A percentile compares a stretch with the other conserved stretches of the same genome.
Evolutionary conservation across 1,140 invertebrate species (phyloP).

Genomic region (Drosophila dunni): DNA sequence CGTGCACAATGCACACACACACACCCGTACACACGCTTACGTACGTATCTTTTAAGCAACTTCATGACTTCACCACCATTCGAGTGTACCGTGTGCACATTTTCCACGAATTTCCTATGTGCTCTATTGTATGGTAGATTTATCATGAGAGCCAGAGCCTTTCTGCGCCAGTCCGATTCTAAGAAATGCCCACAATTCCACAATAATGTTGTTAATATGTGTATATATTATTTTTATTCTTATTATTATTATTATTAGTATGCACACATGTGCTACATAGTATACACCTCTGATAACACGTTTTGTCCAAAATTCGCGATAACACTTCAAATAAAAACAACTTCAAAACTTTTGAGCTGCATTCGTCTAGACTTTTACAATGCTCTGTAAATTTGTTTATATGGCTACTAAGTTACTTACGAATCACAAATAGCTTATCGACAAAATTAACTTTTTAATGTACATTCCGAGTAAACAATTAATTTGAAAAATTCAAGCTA

Average conservation of each 20-base stretch:
- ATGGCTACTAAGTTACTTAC: too few species aligned
- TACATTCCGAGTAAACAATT: too few species aligned
- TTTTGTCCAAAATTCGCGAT: slow-evolving; percentile 30
- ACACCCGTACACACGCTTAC: slow-evolving; percentile 14
- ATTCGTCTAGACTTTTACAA: slow-evolving; percentile 1
- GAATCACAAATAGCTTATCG: too few species aligned
- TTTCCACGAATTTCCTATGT: slow-evolving; percentile 69
- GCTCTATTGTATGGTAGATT: slow-evolving; percentile 51
- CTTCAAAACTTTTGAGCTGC: neutral
- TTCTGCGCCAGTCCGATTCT: slow-evolving; percentile 45
- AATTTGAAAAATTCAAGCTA: too few species aligned
- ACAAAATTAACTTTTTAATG: too few species aligned
- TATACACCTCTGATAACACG: slow-evolving; percentile 22
- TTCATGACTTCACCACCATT: slow-evolving; percentile 72
- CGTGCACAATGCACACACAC: slow-evolving; percentile 23
- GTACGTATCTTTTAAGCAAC: slow-evolving; percentile 50
- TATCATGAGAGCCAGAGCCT: slow-evolving; percentile 60
- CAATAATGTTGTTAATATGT: slow-evolving; percentile 72
- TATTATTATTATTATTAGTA: slow-evolving; percentile 55
- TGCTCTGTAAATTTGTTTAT: neutral
- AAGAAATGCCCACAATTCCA: slow-evolving; percentile 65
- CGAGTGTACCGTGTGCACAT: slow-evolving; percentile 62
- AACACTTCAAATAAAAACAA: slow-evolving; percentile 14
- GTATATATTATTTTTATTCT: slow-evolving; percentile 46
- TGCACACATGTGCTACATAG: neutral